These are phyloP conservation scores for Lacanobia wlatinum DNA, from an alignment of 2,888 invertebrate genomes.

Conservation along the genomic window DNA sequence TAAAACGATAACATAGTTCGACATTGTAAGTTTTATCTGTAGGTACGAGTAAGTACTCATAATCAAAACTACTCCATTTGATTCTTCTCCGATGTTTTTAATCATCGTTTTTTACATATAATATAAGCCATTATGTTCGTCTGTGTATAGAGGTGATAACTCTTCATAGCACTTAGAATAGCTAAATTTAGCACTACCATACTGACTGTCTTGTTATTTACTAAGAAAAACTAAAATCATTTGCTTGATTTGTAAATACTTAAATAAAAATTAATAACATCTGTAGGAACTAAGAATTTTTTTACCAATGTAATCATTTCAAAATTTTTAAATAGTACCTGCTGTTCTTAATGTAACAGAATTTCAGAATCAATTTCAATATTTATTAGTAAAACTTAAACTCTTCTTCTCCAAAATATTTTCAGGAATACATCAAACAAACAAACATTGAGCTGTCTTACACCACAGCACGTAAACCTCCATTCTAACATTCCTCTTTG, in stretches of 20 bases:
- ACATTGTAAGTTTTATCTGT: no score
- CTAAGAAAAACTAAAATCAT: slow-evolving; percentile 4
- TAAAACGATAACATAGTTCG: no score
- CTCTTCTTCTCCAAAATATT: neutral
- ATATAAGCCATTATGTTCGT: slow-evolving; percentile 10
- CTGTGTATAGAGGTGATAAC: slow-evolving; percentile 54
- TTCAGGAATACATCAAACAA: slow-evolving; percentile 20
- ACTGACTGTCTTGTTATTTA: slow-evolving; percentile 39
- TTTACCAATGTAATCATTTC: neutral
- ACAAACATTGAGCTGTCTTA: slow-evolving; percentile 73
- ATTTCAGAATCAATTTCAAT: neutral
- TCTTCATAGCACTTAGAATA: slow-evolving; percentile 65
- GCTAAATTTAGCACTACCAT: slow-evolving; percentile 51
- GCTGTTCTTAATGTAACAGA: neutral
- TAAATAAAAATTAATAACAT: slow-evolving; percentile 2
- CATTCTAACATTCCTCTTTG: slow-evolving; percentile 40
- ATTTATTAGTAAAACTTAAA: neutral
- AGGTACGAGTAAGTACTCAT: no score
- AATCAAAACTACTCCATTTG: slow-evolving; percentile 6
- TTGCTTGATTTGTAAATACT: slow-evolving; percentile 11
- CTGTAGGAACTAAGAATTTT: no score
- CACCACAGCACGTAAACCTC: slow-evolving; percentile 1
- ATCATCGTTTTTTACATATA: neutral
- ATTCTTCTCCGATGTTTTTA: neutral
- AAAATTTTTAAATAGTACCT: neutral